These are phyloP conservation scores for Cygnus atratus DNA, from an alignment of 2,113 vertebrate species.

Conservation along the genomic window DNA sequence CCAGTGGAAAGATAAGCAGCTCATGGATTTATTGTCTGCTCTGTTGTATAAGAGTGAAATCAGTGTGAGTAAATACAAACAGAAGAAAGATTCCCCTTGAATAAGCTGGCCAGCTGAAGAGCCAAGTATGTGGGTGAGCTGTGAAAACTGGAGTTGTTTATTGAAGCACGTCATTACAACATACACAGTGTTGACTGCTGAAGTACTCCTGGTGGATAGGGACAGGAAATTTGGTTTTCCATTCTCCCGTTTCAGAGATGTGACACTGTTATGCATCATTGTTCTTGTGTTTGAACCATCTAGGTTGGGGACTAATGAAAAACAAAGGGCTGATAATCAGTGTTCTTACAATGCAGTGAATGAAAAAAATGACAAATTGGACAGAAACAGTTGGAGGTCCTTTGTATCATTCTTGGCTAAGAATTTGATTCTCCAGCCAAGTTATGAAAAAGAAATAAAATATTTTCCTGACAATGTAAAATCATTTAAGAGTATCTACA, in stretches of 20 bases:
- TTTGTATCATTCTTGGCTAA: slow-evolving; percentile 7
- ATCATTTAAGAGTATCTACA: slow-evolving; percentile 11
- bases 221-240: slow-evolving; percentile 18
- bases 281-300: neutral
- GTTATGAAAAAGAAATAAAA: slow-evolving; percentile 37
- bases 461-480: neutral
- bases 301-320: neutral
- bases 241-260: neutral
- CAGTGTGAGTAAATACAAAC: neutral
- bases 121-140: neutral
- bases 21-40: fast-evolving
- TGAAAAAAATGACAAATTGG: slow-evolving; percentile 21
- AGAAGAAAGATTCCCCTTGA: neutral
- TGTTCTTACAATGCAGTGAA: slow-evolving; percentile 17
- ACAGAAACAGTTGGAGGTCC: neutral
- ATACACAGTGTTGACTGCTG: neutral
- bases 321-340: neutral
- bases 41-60: neutral
- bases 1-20: neutral
- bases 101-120: neutral
- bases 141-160: neutral
- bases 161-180: neutral
- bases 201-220: neutral
- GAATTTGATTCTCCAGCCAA: neutral
- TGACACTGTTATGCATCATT: neutral